phyloP scores from a whole-genome alignment of 2,888 invertebrate species.

The Athalia circularis region DNA sequence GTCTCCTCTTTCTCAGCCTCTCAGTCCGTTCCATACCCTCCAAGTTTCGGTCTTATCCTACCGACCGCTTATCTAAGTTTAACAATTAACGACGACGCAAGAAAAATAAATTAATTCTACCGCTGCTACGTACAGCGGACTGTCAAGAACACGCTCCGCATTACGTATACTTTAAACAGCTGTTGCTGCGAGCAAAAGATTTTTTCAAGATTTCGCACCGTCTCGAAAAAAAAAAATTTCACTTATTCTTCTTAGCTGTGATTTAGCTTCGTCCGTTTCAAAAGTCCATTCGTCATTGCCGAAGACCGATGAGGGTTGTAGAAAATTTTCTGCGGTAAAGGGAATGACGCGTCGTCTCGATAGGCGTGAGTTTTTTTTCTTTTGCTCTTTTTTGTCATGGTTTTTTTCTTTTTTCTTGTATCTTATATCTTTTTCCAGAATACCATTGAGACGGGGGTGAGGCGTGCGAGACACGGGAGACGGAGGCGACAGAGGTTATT shows the following conservation, averaged over 20 bases:
- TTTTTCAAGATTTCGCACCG: conserved; percentile 18
- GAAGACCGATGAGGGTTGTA: not conserved
- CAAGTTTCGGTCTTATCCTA: conserved; percentile 46
- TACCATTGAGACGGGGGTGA: not conserved
- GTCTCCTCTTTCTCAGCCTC: conserved; percentile 24
- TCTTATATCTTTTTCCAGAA: conserved; percentile 16
- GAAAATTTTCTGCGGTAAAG: conserved; percentile 26
- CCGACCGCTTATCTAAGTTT: conserved; percentile 73
- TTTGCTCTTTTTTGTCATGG: too few species aligned
- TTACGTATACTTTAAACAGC: too few species aligned
- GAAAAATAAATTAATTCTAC: conserved; percentile 72
- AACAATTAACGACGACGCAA: conserved; percentile 70
- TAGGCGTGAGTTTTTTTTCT: not conserved
- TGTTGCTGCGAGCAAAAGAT: conserved; percentile 3
- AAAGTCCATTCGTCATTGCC: not conserved
- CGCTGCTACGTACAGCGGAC: conserved; percentile 50
- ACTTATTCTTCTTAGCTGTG: too few species aligned
- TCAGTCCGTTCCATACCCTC: conserved; percentile 27
- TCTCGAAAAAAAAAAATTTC: too few species aligned
- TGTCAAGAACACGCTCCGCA: conserved; percentile 63
- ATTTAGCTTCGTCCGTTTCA: too few species aligned
- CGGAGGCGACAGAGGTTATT: conserved; percentile 61
- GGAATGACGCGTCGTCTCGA: conserved; percentile 22
- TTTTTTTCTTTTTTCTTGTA: not conserved
- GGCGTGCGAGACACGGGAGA: conserved; percentile 14